Conservation (phyloP, 2,797 vertebrate species). For the Sebastes trivittatus region DNA sequence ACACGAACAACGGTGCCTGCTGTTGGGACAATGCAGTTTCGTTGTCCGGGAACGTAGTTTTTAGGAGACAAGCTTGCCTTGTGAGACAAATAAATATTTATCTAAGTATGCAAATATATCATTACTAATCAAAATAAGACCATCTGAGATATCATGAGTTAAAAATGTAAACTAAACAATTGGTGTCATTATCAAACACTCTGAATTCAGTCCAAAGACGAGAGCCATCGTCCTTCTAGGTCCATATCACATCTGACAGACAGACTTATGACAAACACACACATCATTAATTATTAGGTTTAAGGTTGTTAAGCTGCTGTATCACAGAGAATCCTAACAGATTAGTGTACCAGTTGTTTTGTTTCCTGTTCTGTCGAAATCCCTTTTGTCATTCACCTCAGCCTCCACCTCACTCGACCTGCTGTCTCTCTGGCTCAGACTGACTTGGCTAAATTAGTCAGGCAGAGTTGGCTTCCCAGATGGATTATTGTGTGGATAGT, state of each 20-base stretch:
- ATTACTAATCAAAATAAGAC: neutral
- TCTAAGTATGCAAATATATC: neutral
- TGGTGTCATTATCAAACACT: neutral
- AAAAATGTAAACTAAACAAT: neutral
- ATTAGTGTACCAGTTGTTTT: slow-evolving; percentile 42
- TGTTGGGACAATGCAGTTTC: too few relatives aligned
- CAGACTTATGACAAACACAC: neutral
- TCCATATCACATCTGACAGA: neutral
- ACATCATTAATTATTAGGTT: neutral
- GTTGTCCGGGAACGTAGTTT: too few relatives aligned
- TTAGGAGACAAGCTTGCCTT: too few relatives aligned
- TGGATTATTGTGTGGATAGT: slow-evolving; percentile 13
- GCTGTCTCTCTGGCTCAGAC: slow-evolving; percentile 32
- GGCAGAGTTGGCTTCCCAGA: slow-evolving; percentile 1
- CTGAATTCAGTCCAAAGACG: neutral
- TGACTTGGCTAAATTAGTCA: slow-evolving; percentile 49
- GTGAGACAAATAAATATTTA: neutral
- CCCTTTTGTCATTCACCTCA: slow-evolving; percentile 61
- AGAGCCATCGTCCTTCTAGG: too few relatives aligned
- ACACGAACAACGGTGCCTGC: too few relatives aligned
- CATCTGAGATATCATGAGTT: neutral
- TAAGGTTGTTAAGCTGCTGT: slow-evolving; percentile 6
- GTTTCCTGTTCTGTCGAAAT: slow-evolving; percentile 41
- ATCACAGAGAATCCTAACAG: slow-evolving; percentile 18
- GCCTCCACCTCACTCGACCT: slow-evolving; percentile 20